Percentiles rank a stretch among this genome's conserved stretches.
Evolutionary conservation across 2,888 invertebrate species (phyloP).

Genomic region (Drosophila anomalata): DNA sequence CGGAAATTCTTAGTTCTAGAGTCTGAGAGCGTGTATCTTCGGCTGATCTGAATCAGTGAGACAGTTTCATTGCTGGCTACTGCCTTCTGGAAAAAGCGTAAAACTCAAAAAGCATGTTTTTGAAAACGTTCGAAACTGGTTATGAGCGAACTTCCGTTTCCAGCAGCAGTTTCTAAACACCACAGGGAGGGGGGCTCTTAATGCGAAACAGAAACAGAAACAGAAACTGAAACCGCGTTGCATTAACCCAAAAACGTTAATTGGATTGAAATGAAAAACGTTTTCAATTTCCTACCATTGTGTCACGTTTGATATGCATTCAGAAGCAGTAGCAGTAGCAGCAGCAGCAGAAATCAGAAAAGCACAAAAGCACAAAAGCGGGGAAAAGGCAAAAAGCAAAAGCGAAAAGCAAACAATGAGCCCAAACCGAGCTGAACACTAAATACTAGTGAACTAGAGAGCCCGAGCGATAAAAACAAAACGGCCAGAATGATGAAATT

Average conservation of each 20-base stretch:
- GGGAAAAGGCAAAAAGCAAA: not conserved
- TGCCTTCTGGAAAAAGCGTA: not conserved
- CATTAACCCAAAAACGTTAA: constrained; percentile 83
- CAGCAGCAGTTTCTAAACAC: not conserved
- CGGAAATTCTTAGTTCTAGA: constrained; percentile 26
- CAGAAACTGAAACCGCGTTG: constrained; percentile 43
- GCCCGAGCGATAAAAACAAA: not conserved
- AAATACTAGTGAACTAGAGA: not conserved
- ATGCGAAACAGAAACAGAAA: constrained; percentile 5
- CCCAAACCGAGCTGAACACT: not conserved
- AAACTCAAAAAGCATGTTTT: not conserved
- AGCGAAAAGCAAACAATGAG: constrained; percentile 21
- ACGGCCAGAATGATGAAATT: constrained; percentile 3
- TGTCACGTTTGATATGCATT: constrained; percentile 74
- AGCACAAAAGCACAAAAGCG: not conserved
- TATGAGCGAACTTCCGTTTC: constrained; percentile 12
- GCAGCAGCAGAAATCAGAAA: not conserved
- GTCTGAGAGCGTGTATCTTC: not conserved
- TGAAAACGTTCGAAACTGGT: constrained; percentile 5
- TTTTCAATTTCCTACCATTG: constrained; percentile 74
- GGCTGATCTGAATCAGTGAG: not conserved
- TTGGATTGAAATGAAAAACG: constrained; percentile 80
- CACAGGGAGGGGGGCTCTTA: constrained; percentile 2
- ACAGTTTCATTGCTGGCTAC: no score
- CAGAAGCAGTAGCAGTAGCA: not conserved